Base-by-base conservation (phyloP, 2,888 invertebrate genomes). In the Drosophila formosana region DNA sequence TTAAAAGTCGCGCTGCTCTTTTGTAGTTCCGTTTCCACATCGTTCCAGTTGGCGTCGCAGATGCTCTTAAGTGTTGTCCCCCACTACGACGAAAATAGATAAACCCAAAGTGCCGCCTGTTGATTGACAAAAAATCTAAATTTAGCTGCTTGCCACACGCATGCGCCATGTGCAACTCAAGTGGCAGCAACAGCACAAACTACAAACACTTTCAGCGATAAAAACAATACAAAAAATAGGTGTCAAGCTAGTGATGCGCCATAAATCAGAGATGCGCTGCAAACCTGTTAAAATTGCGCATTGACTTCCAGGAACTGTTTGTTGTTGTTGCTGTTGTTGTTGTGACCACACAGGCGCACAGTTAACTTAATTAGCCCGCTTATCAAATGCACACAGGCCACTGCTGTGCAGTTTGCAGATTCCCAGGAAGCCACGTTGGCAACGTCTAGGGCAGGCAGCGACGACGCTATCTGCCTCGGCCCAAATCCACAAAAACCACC, bases 321-420 rank as follows among this genome's bases (percentile, higher is more conserved):
- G 41, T 9, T 32, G 34, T 34, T 37, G 34, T 37, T 11, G 23
- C 23, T 11, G 28, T 4, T 28, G 26, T 18, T 18, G 18, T 18
- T 30, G 30, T 30, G 32, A 9, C 76, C 86, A 74, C 84, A 86
- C 87, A 78, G 28, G 62, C 68, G 55, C 53, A 61, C 50, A 82
- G 84, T 88, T 84, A 88, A 88, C 87, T 86, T 87, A 87, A 87
- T 87, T 87, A 84, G 74, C 68, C 70, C 43, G 41, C 72, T 84
- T 86, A 86, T 86, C 88, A 70, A 79, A 57, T 73, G 68, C 45
- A 26, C 45, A 26, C 62, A 58, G 65, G 65, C 53, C 65, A 75
- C 77, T 79, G 82, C 69, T 77, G 80, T 69, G 82, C 72, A 61
- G 77, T 73, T 83, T 62, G 47, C 32, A 30, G 61, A 63, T 84